These are phyloP conservation scores for Hydra vulgaris DNA, from an alignment of 30 jellyfish, hydroid and myxozoan genomes.

Conservation along the genomic window DNA sequence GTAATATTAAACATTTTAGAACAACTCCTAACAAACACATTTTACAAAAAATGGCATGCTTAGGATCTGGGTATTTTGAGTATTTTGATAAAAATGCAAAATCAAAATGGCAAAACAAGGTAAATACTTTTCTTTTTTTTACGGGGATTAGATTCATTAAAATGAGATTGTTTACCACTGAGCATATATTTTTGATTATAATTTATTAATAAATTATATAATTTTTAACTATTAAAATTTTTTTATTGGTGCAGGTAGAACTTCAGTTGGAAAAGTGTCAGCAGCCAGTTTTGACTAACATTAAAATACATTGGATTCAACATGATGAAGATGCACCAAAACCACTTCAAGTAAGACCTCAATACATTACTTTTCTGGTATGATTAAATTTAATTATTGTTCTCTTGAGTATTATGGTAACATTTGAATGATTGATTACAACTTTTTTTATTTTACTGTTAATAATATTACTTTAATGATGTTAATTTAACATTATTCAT, in stretches of 20 bases:
- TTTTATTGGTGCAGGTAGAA: conserved; percentile 24
- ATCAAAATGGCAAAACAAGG: conserved; percentile 74
- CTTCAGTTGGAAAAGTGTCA: conserved; percentile 45
- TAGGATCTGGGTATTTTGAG: conserved; percentile 61
- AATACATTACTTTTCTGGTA: no score
- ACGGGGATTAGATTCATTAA: background rate
- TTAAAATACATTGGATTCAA: conserved; percentile 59
- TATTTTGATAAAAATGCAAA: conserved; percentile 53
- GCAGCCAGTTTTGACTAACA: conserved; percentile 61
- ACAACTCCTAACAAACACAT: conserved; percentile 63
- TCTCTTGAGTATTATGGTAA: background rate
- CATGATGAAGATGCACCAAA: conserved; percentile 51
- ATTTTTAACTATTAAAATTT: background rate
- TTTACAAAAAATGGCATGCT: conserved; percentile 43
- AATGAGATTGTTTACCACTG: background rate
- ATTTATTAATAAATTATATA: no score
- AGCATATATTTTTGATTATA: no score
- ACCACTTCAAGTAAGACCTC: conserved; percentile 72
- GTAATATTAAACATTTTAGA: no score
- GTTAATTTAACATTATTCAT: no score
- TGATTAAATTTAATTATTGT: no score
- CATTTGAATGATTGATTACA: no score
- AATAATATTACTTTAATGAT: no score
- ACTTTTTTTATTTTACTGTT: no score
- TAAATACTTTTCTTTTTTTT: background rate